Evolutionary conservation across 37 sponge, comb jelly and placozoan genomes (phyloP), one percentile per base, ranked within the genome.

Genomic region (Spongia lamella): DNA sequence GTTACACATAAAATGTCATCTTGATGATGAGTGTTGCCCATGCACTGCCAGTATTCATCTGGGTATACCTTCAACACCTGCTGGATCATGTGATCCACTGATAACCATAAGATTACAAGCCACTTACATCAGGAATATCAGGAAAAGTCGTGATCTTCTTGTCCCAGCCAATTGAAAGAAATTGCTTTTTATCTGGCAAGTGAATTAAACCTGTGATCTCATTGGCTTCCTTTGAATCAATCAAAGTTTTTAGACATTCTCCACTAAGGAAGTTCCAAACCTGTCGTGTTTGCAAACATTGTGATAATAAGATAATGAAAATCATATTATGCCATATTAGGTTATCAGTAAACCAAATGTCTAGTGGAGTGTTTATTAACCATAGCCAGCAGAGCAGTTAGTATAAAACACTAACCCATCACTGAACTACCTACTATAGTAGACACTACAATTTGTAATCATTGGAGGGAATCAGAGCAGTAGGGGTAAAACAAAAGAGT

Each of bases 91-190:
- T 15, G 35, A 9, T 13, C 9, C 6, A 15, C 9, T 25, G 50
- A 22, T 50, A 52, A 52, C 32, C 11, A 9, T 60, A 66, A 34
- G 26, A 31, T 13, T 25, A n/a, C 20, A 74, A 21, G 38, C 13
- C 20, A 33, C 81, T 58, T 40, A 85, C 86, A 49, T 79, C 82
- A 1, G 54, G 47, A 17, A 62, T 56, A 43, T 90, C 86, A 29
- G 56, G 26, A 52, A 90, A 96, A 1, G 78, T 66, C 1, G 79
- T 78, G 30, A 96, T 86, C 29, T 58, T 67, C 62, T 76, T 92
- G 78, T 84, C 87, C 97, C 97, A 96, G 0, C 97, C 97, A 52
- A 80, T 85, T 43, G 94, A 72, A 16, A 93, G 76, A 24, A 96
- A 78, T 33, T 61, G 39, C 15, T 66, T 57, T 66, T 74, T 92